A percentile compares a stretch with the other conserved stretches of the same genome.
Evolutionary conservation across 2,797 vertebrate genomes (phyloP).

Genomic region (Tokudaia muenninki): DNA sequence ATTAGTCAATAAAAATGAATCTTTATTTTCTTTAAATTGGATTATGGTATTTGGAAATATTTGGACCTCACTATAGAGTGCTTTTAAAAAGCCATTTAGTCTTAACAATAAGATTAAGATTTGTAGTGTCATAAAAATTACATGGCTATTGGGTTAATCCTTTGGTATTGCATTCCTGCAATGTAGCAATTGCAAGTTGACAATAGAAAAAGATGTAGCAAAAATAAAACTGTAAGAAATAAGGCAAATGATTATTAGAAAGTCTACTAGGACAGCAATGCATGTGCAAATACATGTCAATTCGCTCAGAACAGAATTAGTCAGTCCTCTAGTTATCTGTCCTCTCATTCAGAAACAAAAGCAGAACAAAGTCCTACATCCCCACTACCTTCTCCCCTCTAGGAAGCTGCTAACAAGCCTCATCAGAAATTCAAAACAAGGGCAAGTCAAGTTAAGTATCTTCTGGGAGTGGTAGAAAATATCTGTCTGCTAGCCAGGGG

Average conservation of each 20-base stretch:
- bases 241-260: conserved; percentile 95
- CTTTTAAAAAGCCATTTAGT: conserved; percentile 88
- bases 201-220: conserved; percentile 97
- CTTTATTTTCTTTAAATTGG: conserved; percentile 74
- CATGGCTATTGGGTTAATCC: conserved; percentile 86
- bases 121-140: conserved; percentile 92
- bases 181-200: conserved; percentile 99
- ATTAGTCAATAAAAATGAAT: conserved; percentile 76
- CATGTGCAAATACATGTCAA: conserved; percentile 95
- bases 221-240: conserved; percentile 90
- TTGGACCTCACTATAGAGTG: conserved; percentile 68
- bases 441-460: conserved; percentile 91
- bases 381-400: conserved; percentile 92
- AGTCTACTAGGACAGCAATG: conserved; percentile 95
- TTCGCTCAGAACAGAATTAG: conserved; percentile 92
- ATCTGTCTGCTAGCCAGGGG: conserved; percentile 89
- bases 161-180: conserved; percentile 91
- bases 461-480: conserved; percentile 87
- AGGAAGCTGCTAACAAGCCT: conserved; percentile 93
- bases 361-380: conserved; percentile 91
- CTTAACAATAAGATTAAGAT: conserved; percentile 87
- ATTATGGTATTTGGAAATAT: conserved; percentile 75
- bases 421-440: conserved; percentile 95
- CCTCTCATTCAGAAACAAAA: conserved; percentile 85
- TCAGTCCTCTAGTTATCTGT: conserved; percentile 92